These are phyloP conservation scores for Temnothorax nylanderi DNA, from an alignment of 1,140 invertebrate genomes.

Conservation along the genomic window DNA sequence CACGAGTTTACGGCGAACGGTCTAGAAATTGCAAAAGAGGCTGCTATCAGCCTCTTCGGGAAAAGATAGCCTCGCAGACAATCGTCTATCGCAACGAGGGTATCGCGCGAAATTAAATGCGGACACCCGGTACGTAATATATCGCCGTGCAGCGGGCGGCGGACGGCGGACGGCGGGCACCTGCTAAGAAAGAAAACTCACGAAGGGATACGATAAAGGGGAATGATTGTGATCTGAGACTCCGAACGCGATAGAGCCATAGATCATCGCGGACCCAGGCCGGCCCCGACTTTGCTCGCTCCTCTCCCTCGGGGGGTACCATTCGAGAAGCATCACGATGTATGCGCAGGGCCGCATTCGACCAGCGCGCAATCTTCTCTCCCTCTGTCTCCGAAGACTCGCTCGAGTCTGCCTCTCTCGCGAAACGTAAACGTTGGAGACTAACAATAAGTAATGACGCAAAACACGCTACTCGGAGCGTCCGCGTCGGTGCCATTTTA, in stretches of 20 bases:
- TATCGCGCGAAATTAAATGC: constrained; percentile 59
- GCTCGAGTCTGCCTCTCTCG: background rate
- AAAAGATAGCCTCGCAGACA: background rate
- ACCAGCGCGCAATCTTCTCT: constrained; percentile 56
- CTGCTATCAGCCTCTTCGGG: background rate
- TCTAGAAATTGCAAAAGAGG: background rate
- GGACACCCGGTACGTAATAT: constrained; percentile 76
- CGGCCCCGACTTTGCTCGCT: constrained; percentile 61
- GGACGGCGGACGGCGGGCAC: constrained; percentile 64
- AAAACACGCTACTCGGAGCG: background rate
- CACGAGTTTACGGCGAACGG: background rate
- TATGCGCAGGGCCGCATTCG: constrained; percentile 72
- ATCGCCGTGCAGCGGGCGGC: constrained; percentile 54
- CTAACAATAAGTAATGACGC: background rate
- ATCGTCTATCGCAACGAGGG: constrained; percentile 42
- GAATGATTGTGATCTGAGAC: constrained; percentile 81
- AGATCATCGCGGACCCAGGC: constrained; percentile 78
- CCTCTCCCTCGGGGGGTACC: constrained; percentile 66
- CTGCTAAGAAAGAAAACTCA: constrained; percentile 77
- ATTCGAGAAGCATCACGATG: constrained; percentile 73
- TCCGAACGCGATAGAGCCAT: constrained; percentile 81
- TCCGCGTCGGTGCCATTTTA: background rate
- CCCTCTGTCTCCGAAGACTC: constrained; percentile 23
- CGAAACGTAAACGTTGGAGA: background rate
- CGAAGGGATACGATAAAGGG: constrained; percentile 78